Evolutionary conservation across 2,888 invertebrate species (phyloP), one percentile per base, ranked within the genome.

Genomic region (Nymphalis polychloros): DNA sequence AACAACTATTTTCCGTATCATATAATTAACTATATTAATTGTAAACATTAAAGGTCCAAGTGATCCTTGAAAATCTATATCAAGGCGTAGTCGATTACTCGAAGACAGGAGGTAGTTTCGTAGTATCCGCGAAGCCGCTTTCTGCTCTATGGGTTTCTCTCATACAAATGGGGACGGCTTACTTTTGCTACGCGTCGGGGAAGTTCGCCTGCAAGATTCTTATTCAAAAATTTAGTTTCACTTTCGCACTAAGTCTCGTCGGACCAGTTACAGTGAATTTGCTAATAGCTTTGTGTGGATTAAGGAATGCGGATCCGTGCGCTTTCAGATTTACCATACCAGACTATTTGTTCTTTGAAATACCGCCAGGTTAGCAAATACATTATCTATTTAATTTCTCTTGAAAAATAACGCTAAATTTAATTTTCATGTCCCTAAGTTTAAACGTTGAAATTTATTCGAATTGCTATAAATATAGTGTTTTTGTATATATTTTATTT

Each of bases 141-240:
- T 84, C 94, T 0, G 90, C 95, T 0, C 73, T 96, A 47, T 94
- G 94, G 86, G 93, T 95, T 0, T 89, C 95, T 23, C 72, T 95
- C 0, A 92, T 96, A 46, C 97, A 97, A 84, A 92, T 95, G 1
- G 72, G 87, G 0, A 85, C 95, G 0, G 94, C 96, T 1, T 95
- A 96, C 78, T 74, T 96, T 13, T 94, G 95, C 75, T 96, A 95
- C 79, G 91, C 92, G 23, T 94, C 94, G 72, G 94, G 95, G 6
- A 98, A 97, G 89, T 97, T 97, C 76, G 96, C 97, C 0, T 97
- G 97, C 90, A 97, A 97, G 91, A 96, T 97, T 72, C 95, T 96
- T 83, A 97, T 98, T 82, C 98, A 98, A 84, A 94, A 95, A 64
- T 96, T 97, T 83, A 96, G 97, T 77, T 98, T 96, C 78, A 96